Evolutionary conservation across 2,113 vertebrate species (phyloP).

Genomic region (Cryptotis parvus): DNA sequence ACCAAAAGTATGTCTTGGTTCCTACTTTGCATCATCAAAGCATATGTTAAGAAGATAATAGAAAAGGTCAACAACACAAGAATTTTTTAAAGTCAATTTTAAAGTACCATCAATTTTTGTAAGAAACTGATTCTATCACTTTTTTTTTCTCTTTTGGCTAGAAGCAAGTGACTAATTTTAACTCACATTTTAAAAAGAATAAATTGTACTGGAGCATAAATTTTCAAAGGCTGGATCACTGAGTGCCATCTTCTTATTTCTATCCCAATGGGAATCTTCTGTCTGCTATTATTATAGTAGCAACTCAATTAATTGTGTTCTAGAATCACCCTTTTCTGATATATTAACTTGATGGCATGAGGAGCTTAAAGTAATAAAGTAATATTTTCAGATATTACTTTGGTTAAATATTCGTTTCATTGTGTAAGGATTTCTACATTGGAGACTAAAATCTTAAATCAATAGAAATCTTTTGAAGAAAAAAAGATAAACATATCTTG

Average conservation of each 20-base stretch:
- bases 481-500: background rate
- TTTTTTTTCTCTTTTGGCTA: background rate
- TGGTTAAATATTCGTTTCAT: background rate
- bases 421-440: background rate
- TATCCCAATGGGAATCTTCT: background rate
- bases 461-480: slow-evolving; percentile 8
- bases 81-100: background rate
- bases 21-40: background rate
- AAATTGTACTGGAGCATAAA: background rate
- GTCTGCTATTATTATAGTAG: background rate
- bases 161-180: background rate
- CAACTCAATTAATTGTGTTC: background rate
- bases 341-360: background rate
- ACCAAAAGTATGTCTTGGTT: background rate
- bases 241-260: background rate
- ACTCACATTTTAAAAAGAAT: background rate
- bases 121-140: background rate
- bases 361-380: background rate
- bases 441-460: background rate
- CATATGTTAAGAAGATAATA: background rate
- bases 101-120: background rate
- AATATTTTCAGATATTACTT: background rate
- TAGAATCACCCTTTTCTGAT: background rate
- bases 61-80: too few relatives aligned
- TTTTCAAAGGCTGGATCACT: background rate